A percentile compares a stretch with the other conserved stretches of the same genome.
These are phyloP conservation scores for Anguilla obscura DNA, from an alignment of 2,797 vertebrate genomes.

Conservation along the genomic window DNA sequence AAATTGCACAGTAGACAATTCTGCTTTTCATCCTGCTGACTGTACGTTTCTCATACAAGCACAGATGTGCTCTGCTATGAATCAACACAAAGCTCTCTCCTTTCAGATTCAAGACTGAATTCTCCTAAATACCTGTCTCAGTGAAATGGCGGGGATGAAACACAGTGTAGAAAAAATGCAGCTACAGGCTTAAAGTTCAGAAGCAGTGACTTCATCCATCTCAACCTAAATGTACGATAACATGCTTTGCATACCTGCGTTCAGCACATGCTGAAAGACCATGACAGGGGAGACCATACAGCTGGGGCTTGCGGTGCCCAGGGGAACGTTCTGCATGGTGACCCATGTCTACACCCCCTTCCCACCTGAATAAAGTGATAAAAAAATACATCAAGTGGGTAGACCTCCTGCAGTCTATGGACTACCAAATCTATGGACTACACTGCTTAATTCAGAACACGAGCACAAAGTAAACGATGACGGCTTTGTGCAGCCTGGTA, in stretches of 20 bases:
- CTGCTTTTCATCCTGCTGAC: background rate
- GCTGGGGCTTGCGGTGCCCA: background rate
- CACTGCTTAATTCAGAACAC: conserved; percentile 29
- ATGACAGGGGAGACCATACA: background rate
- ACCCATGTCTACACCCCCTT: background rate
- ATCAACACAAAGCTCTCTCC: background rate
- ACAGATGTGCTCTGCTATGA: background rate
- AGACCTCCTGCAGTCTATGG: background rate
- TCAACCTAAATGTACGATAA: background rate
- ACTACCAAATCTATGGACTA: background rate
- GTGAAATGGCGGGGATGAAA: background rate
- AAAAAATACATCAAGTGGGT: background rate
- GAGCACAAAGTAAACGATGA: conserved; percentile 25
- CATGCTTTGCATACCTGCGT: background rate
- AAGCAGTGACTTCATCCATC: background rate
- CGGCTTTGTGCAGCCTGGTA: conserved; percentile 26
- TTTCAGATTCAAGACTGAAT: background rate
- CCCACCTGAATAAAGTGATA: background rate
- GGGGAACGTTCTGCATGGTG: background rate
- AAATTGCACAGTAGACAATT: background rate
- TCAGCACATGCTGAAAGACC: background rate
- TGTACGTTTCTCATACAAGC: background rate
- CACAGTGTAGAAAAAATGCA: background rate
- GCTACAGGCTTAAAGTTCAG: background rate
- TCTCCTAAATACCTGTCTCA: background rate